phyloP scores from a whole-genome alignment of 2,888 invertebrate species.

The Molanna angustata region DNA sequence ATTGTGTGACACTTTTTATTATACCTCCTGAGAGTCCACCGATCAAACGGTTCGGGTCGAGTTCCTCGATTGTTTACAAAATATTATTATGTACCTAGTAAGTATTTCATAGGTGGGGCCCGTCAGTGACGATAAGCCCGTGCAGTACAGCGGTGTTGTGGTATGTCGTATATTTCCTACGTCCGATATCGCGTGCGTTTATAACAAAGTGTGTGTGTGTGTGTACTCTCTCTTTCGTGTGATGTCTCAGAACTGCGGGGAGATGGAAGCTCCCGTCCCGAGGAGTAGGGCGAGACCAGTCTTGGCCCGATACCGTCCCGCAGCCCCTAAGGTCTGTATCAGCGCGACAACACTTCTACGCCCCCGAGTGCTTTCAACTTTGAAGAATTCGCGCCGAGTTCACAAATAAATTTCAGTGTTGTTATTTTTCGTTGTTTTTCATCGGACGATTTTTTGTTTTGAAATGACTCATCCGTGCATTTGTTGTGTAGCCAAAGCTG shows the following conservation, averaged over 20 bases:
- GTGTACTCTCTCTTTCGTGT: neutral
- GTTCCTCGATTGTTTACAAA: conserved; percentile 14
- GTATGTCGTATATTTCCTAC: neutral
- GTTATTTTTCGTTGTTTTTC: conserved; percentile 4
- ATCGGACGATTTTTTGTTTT: neutral
- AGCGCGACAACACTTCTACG: neutral
- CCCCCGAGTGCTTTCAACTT: too few relatives aligned
- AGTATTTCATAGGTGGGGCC: conserved; percentile 8
- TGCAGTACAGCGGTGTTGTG: neutral
- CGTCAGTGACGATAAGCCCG: neutral
- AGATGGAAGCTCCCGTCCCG: conserved; percentile 38
- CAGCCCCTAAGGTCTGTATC: conserved; percentile 35
- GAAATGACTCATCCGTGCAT: conserved; percentile 17
- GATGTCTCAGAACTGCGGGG: conserved; percentile 22
- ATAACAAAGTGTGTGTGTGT: conserved; percentile 10
- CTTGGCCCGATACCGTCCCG: conserved; percentile 36
- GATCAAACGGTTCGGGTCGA: neutral
- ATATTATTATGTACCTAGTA: too few relatives aligned
- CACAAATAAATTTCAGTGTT: conserved; percentile 5
- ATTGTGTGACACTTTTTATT: neutral
- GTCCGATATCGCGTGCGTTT: neutral
- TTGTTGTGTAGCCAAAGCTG: conserved; percentile 11
- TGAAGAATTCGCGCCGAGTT: too few relatives aligned
- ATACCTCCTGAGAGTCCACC: neutral
- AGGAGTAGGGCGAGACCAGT: conserved; percentile 39